A percentile compares a stretch with the other conserved stretches of the same genome.
These are phyloP conservation scores for Saxidomus purpurata DNA, from an alignment of 1,140 invertebrate species.

Conservation along the genomic window DNA sequence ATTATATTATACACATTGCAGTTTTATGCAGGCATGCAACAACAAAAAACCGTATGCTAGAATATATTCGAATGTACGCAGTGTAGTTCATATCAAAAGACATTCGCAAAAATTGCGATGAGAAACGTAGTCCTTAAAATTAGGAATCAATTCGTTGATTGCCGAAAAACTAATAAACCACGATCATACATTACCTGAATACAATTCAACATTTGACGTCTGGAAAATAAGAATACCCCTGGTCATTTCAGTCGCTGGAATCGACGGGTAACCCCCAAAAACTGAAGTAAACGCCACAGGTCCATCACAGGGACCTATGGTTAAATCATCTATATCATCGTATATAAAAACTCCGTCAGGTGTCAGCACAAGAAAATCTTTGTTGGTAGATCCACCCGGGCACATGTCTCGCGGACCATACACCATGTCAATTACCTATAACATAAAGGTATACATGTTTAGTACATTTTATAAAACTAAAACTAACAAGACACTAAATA, in stretches of 20 bases:
- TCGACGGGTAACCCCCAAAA: neutral
- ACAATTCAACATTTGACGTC: neutral
- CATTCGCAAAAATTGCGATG: too few relatives aligned
- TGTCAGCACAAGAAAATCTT: slow-evolving; percentile 19
- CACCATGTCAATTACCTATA: slow-evolving; percentile 1
- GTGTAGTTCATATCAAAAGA: too few relatives aligned
- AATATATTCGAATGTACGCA: too few relatives aligned
- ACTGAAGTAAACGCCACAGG: neutral
- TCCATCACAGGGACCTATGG: neutral
- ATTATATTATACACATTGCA: too few relatives aligned
- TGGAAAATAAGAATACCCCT: neutral
- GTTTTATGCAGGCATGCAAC: too few relatives aligned
- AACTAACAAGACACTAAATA: too few relatives aligned
- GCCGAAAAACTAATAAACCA: too few relatives aligned
- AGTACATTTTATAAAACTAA: too few relatives aligned
- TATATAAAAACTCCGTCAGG: neutral
- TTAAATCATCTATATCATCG: neutral
- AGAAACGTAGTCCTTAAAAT: too few relatives aligned
- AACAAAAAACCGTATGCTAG: too few relatives aligned
- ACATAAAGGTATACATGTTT: neutral
- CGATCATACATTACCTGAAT: slow-evolving; percentile 2
- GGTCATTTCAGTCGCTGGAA: neutral
- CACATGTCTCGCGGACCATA: neutral
- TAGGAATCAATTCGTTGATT: too few relatives aligned
- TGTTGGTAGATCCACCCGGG: neutral